phyloP scores from a whole-genome alignment of 2,888 invertebrate species.

The Xiphydria camelus region DNA sequence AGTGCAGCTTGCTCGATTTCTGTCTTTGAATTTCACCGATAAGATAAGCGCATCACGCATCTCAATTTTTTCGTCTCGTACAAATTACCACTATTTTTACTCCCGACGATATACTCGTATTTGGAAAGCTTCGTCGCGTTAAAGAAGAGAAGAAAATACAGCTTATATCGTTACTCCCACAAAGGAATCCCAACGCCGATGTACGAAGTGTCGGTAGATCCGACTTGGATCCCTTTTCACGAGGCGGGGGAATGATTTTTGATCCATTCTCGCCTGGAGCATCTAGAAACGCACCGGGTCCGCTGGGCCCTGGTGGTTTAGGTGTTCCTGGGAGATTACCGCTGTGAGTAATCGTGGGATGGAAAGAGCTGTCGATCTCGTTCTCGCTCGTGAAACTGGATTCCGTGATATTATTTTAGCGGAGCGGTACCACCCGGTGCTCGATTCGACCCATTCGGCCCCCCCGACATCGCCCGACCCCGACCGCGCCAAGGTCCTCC shows the following conservation, averaged over 20 bases:
- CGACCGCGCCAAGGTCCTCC: constrained; percentile 55
- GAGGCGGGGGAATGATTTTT: constrained; percentile 76
- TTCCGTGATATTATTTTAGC: too few species aligned
- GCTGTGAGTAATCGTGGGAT: constrained; percentile 59
- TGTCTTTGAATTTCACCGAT: too few species aligned
- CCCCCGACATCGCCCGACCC: constrained; percentile 58
- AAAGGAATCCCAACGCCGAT: constrained; percentile 29
- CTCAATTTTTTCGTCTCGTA: too few species aligned
- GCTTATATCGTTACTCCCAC: too few species aligned
- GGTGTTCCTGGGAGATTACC: constrained; percentile 66
- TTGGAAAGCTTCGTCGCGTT: too few species aligned
- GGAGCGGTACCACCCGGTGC: constrained; percentile 76
- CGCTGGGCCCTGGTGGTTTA: constrained; percentile 59
- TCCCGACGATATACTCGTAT: too few species aligned
- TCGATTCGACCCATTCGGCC: constrained; percentile 84
- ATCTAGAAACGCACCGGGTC: constrained; percentile 40
- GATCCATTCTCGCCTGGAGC: constrained; percentile 63
- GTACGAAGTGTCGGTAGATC: constrained; percentile 65
- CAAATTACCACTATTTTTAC: too few species aligned
- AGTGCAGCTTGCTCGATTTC: too few species aligned
- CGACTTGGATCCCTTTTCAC: constrained; percentile 77
- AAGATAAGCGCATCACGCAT: too few species aligned
- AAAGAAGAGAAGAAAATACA: too few species aligned
- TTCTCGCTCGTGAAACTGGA: not conserved
- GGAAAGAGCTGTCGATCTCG: too few species aligned